These are phyloP conservation scores for Otocyon megalotis DNA, from an alignment of 2,113 vertebrate species.

Conservation along the genomic window DNA sequence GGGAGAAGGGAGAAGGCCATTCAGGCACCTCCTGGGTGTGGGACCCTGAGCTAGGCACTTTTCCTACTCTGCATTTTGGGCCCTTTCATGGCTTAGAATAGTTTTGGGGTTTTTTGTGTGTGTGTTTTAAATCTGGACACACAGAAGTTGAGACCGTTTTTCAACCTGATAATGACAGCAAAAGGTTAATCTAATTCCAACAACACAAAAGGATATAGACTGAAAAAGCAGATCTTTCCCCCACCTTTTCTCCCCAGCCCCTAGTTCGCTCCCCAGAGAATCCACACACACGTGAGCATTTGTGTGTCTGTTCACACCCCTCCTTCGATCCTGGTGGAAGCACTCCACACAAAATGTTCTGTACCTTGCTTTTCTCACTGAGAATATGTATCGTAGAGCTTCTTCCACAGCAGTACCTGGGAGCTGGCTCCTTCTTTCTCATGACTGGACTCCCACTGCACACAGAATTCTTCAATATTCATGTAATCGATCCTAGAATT, in stretches of 20 bases:
- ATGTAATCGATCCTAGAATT: not conserved
- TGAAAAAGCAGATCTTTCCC: not conserved
- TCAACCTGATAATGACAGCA: not conserved
- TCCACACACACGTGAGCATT: rapidly evolving
- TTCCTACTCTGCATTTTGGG: not conserved
- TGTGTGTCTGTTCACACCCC: rapidly evolving
- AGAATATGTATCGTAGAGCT: not conserved
- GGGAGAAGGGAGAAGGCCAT: not conserved
- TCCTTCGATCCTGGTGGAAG: not conserved
- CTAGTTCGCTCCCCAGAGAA: not conserved
- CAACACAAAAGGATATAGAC: not conserved
- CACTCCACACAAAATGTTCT: not conserved
- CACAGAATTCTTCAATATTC: not conserved
- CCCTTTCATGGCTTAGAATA: not conserved
- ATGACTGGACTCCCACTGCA: not conserved
- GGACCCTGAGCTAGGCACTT: not conserved
- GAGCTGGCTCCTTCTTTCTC: not conserved
- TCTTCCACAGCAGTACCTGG: not conserved
- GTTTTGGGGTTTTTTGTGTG: not conserved
- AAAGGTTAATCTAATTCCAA: constrained; percentile 20
- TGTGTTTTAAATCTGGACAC: not conserved
- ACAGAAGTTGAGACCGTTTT: not conserved
- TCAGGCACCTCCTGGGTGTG: not conserved
- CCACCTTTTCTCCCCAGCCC: not conserved
- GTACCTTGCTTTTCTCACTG: not conserved